Evolutionary conservation across 2,888 invertebrate species (phyloP), one percentile per base, ranked within the genome.

Genomic region (Idaea aversata): DNA sequence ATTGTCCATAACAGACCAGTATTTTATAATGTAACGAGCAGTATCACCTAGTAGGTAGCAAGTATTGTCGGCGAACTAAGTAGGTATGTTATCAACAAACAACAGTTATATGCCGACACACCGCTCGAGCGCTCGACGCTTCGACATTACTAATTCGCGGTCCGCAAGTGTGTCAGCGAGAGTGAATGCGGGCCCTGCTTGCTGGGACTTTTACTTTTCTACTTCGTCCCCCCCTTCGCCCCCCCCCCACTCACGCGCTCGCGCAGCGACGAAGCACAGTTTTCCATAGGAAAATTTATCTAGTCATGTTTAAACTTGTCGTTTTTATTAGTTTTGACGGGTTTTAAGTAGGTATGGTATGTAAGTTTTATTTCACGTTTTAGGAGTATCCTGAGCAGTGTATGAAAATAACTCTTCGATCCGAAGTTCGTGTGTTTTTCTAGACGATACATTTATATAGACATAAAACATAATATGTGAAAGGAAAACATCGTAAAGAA

Each of bases 181-280:
- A 91, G 91, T 86, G 89, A 90, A 88, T 83, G 81, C 80, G 77
- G 82, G 85, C 87, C 90, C 91, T 81, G 91, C 88, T 90, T 89
- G 72, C 82, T 58, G 79, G 75, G 80, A 91, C 91, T 91, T 91
- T 91, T 91, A 91, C 91, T 91, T 91, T 90, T 83, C 77, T 78
- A 72, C 75, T 76, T 72, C 75, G 25, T 25, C 70, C 76, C 72
- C 68, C 68, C 70, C 65, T 65, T 63, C 61, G 66, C 47, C 65
- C 67, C 65, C 47, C 65, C 67, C 65, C 67, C 65, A 67, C 62
- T 57, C 69, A 59, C 61, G 61, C 65, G 63, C 67, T 63, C 36
- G 66, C 63, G 62, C 62, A 65, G 66, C 63, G 67, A 5, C 16
- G 64, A 36, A 65, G 63, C 64, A 65, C 63, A 38, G 62, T 68